These are phyloP conservation scores for Copidosoma aretas DNA, from an alignment of 2,888 invertebrate species.

Conservation along the genomic window DNA sequence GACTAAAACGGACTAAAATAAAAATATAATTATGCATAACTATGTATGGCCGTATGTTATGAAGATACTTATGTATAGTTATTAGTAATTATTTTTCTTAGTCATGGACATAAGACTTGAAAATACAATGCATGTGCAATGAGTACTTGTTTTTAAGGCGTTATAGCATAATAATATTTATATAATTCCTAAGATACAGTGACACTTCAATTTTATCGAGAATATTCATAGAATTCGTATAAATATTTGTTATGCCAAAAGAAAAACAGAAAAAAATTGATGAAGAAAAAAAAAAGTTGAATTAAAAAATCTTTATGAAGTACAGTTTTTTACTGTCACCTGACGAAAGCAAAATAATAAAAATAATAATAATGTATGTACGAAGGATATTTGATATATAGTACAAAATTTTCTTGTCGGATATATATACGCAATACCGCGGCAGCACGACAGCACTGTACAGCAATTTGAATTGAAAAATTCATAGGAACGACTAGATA, in stretches of 20 bases:
- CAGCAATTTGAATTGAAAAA: conserved; percentile 1
- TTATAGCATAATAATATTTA: conserved; percentile 22
- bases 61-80: conserved; percentile 9
- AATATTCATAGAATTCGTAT: neutral
- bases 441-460: neutral
- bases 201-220: no score
- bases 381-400: conserved; percentile 1
- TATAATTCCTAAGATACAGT: no score
- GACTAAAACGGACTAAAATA: conserved; percentile 11
- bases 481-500: conserved; percentile 24
- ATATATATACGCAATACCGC: neutral
- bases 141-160: conserved; percentile 2
- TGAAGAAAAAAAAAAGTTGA: conserved; percentile 8
- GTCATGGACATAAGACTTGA: conserved; percentile 20
- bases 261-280: conserved; percentile 14
- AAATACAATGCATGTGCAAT: conserved; percentile 24
- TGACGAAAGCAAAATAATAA: conserved; percentile 2
- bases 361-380: neutral
- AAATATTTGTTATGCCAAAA: conserved; percentile 6
- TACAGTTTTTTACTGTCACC: no score
- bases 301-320: conserved; percentile 18
- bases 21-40: conserved; percentile 15
- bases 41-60: conserved; percentile 1
- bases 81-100: conserved; percentile 21
- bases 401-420: conserved; percentile 15